Evolutionary conservation across 2,113 vertebrate genomes (phyloP), one percentile per base, ranked within the genome.

Genomic region (Corythoichthys intestinalis): DNA sequence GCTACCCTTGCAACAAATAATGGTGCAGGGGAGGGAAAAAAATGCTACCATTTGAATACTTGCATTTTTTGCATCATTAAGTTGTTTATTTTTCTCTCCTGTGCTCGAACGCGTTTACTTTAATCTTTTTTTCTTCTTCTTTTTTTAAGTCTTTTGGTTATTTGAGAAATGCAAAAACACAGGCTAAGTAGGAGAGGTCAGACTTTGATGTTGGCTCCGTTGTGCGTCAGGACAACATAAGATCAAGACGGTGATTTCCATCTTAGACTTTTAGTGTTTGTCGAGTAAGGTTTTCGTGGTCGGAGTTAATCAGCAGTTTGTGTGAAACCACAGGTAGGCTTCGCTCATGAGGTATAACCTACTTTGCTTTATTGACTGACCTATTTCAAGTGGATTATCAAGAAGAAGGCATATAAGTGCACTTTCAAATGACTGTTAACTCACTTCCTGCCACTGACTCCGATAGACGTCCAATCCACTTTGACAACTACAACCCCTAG

Each of bases 21-120:
- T 73, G 59, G 39, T 69, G 70, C 73, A 4, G 70, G 52, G 74
- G 46, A 58, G 44, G 61, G 41, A 54, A 44, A 77, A 63, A 77
- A 77, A 60, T 65, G 46, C 63, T 79, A 77, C 64, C 48, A 67
- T 83, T 79, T 78, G 41, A 65, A 84, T 79, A 68, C 44, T 75
- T 65, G 52, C 63, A 61, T 54, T 76, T 81, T 81, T 94, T 94
- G 92, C 92, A 78, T 84, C 77, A 84, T 87, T 80, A 79, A 80
- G 76, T 86, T 86, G 82, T 87, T 89, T 83, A 78, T 85, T 84
- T 84, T 70, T 46, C 64, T 74, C 71, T 86, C 73, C 60, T 74
- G 79, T 47, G 61, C 61, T 38, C 34, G 41, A 62, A 62, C 60
- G n/a, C 59, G 20, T 44, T 39, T 47, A 63, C 61, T 63, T 63